Evolutionary conservation across 2,113 vertebrate species (phyloP).

Genomic region (Gorsachius goisagi): DNA sequence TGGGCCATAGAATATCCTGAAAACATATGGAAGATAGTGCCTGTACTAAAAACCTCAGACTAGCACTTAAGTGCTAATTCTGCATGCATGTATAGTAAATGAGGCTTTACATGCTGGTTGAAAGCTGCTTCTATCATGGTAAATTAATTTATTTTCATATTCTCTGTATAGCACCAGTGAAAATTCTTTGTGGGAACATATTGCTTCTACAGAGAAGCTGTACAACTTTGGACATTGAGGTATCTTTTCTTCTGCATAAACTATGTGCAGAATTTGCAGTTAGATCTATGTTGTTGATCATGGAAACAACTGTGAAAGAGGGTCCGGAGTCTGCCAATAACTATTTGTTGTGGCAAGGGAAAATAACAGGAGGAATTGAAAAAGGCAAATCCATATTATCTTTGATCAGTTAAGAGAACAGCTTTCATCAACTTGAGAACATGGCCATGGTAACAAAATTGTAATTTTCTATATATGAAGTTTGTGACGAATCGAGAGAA

Average conservation of each 20-base stretch:
- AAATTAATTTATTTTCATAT: not conserved
- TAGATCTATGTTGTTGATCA: not conserved
- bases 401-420: not conserved
- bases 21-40: not conserved
- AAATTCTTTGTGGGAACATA: not conserved
- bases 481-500: not conserved
- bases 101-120: not conserved
- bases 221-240: not conserved
- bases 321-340: not conserved
- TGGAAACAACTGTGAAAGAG: not conserved
- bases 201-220: not conserved
- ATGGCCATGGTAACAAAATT: not conserved
- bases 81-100: not conserved
- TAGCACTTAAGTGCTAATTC: not conserved
- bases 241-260: not conserved
- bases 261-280: not conserved
- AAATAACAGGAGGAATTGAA: not conserved
- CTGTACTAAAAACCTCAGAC: not conserved
- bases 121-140: not conserved
- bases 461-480: not conserved
- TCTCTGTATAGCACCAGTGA: not conserved
- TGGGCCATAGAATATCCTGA: not conserved
- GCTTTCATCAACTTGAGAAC: not conserved
- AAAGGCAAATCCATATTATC: not conserved
- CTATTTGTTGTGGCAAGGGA: not conserved